Percentiles rank a stretch among this genome's conserved stretches.
These are phyloP conservation scores for Rhimphoctona megacephalus DNA, from an alignment of 2,888 invertebrate species.

Conservation along the genomic window DNA sequence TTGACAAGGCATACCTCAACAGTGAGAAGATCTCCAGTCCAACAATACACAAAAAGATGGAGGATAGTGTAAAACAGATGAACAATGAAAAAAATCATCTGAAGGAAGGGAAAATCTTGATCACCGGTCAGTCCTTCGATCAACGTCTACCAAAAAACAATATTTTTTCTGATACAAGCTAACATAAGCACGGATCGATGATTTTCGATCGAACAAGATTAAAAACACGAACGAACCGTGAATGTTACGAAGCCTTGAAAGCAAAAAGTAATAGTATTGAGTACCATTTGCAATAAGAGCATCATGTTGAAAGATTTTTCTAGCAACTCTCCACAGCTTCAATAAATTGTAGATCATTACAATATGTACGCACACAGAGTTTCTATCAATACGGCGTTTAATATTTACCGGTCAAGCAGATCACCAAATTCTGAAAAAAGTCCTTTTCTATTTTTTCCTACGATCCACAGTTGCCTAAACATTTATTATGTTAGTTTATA, in stretches of 20 bases:
- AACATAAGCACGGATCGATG: background rate
- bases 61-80: slow-evolving; percentile 59
- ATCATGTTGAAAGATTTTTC: slow-evolving; percentile 70
- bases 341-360: background rate
- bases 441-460: background rate
- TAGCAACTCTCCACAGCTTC: slow-evolving; percentile 54
- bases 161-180: background rate
- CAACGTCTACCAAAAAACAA: slow-evolving; percentile 7
- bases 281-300: slow-evolving; percentile 71
- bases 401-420: no score
- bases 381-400: background rate
- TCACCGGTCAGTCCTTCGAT: slow-evolving; percentile 24
- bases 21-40: slow-evolving; percentile 73
- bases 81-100: slow-evolving; percentile 66
- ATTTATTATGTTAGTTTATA: background rate
- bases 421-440: background rate
- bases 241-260: slow-evolving; percentile 72
- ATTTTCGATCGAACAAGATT: background rate
- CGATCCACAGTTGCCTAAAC: background rate
- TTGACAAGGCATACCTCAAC: slow-evolving; percentile 44
- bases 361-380: background rate
- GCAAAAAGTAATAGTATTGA: slow-evolving; percentile 71
- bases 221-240: slow-evolving; percentile 56
- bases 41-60: slow-evolving; percentile 75
- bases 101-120: slow-evolving; percentile 45